These are phyloP conservation scores for Bibio marci DNA, from an alignment of 2,888 invertebrate genomes.

Conservation along the genomic window DNA sequence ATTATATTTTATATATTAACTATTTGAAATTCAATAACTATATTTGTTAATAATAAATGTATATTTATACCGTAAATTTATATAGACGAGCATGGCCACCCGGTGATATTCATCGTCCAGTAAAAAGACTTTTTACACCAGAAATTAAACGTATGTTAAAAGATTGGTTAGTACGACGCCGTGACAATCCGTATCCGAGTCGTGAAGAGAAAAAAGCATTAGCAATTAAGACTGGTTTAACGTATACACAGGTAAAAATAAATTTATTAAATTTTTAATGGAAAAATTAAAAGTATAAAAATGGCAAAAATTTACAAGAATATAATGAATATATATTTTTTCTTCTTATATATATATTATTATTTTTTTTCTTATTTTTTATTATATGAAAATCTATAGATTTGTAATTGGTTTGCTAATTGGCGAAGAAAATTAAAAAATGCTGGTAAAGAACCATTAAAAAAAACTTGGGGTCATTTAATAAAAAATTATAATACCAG, in stretches of 20 bases:
- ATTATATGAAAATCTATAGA: constrained; percentile 28
- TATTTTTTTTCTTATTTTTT: not conserved
- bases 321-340: too few species aligned
- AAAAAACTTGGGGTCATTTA: constrained; percentile 56
- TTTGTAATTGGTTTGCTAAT: constrained; percentile 71
- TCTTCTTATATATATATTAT: too few species aligned
- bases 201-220: constrained; percentile 58
- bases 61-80: too few species aligned
- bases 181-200: constrained; percentile 64
- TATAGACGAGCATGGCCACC: constrained; percentile 28
- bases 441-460: constrained; percentile 47
- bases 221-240: constrained; percentile 55
- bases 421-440: constrained; percentile 65
- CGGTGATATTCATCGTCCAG: constrained; percentile 32
- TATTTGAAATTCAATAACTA: too few species aligned
- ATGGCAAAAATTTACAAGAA: too few species aligned
- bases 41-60: too few species aligned
- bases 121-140: constrained; percentile 59
- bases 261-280: too few species aligned
- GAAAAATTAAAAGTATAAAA: too few species aligned
- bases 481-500: constrained; percentile 51
- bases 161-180: constrained; percentile 56
- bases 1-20: too few species aligned
- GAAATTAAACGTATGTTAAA: constrained; percentile 62
- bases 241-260: constrained; percentile 51